Evolutionary conservation across 2,113 vertebrate genomes (phyloP).

Genomic region (Urocynchramus pylzowi): DNA sequence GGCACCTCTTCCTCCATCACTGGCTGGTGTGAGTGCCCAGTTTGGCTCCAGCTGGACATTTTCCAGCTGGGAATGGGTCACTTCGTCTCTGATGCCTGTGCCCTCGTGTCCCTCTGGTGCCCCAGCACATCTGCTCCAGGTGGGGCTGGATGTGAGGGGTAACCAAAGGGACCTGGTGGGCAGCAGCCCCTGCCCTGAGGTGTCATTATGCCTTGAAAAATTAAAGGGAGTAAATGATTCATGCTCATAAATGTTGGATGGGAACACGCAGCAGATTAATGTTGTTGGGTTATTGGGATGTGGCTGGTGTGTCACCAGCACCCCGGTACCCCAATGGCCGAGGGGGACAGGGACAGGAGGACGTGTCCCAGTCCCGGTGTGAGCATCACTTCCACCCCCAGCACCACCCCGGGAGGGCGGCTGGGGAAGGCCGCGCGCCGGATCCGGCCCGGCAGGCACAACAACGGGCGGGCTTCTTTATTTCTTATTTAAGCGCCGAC

Average conservation of each 20-base stretch:
- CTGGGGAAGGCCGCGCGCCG: background rate
- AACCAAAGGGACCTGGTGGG: background rate
- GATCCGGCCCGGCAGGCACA: background rate
- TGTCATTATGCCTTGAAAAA: background rate
- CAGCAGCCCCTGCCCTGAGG: background rate
- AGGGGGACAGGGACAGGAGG: background rate
- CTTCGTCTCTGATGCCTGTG: background rate
- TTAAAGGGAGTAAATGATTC: slow-evolving; percentile 18
- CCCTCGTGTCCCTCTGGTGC: fast-evolving
- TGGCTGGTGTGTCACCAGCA: fast-evolving
- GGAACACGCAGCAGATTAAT: background rate
- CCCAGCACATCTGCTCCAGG: fast-evolving
- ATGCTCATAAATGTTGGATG: slow-evolving; percentile 15
- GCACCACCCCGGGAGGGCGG: background rate
- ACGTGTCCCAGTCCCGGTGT: fast-evolving
- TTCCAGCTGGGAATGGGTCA: background rate
- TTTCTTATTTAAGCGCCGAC: slow-evolving; percentile 58
- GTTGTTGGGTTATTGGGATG: background rate
- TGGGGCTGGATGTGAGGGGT: background rate
- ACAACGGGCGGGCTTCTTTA: slow-evolving; percentile 11
- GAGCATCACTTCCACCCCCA: background rate
- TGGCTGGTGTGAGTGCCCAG: background rate
- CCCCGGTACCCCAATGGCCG: fast-evolving
- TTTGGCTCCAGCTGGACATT: background rate
- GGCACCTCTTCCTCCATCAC: background rate